Percentiles rank a stretch among this genome's conserved stretches.
Conservation (phyloP, 2,888 invertebrate species). For the Ceramica pisi region DNA sequence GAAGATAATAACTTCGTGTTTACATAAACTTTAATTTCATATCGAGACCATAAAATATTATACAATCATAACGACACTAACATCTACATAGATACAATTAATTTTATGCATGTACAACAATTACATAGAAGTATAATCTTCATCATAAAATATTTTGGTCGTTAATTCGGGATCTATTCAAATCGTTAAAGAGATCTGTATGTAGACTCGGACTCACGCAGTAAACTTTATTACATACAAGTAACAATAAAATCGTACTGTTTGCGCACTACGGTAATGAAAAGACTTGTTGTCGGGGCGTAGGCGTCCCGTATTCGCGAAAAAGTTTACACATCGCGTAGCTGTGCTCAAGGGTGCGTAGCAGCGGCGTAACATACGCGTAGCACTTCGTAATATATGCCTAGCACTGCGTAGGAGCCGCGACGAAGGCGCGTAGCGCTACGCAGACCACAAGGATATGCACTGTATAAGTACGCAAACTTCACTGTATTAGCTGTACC, state of each 20-base stretch:
- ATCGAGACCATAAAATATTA: background rate
- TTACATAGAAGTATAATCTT: too few relatives aligned
- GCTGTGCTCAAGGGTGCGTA: background rate
- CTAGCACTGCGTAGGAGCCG: background rate
- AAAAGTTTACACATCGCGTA: background rate
- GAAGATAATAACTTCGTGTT: constrained; percentile 40
- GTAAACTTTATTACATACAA: background rate
- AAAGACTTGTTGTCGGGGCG: background rate
- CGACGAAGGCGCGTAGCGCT: background rate
- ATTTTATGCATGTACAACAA: background rate
- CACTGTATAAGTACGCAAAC: background rate
- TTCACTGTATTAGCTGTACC: background rate
- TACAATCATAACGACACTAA: background rate
- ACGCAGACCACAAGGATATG: background rate
- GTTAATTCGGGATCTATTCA: too few relatives aligned
- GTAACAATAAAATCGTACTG: background rate
- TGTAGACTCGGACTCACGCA: background rate
- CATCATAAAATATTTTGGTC: too few relatives aligned
- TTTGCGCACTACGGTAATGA: background rate
- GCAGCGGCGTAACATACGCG: background rate
- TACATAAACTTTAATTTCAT: constrained; percentile 22
- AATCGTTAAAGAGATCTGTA: background rate
- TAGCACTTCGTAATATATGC: too few relatives aligned
- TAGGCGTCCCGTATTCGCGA: background rate
- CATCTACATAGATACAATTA: background rate